A percentile compares a stretch with the other conserved stretches of the same genome.
These are phyloP conservation scores for Heliconius nattereri DNA, from an alignment of 1,140 invertebrate genomes.

Conservation along the genomic window DNA sequence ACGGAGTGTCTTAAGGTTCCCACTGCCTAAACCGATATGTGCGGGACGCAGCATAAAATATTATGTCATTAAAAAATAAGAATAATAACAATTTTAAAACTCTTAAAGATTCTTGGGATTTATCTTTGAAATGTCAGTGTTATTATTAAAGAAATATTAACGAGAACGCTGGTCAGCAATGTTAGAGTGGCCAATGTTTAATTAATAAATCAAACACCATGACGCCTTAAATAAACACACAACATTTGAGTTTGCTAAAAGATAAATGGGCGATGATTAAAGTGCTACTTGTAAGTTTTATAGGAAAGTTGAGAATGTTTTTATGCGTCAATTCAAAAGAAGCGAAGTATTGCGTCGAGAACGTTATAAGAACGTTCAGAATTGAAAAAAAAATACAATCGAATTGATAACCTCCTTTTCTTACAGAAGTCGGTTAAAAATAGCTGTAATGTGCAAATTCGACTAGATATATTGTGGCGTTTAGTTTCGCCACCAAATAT, in stretches of 20 bases:
- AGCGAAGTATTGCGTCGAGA: background rate
- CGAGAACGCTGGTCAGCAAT: background rate
- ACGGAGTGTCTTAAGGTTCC: too few species aligned
- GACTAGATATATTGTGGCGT: too few species aligned
- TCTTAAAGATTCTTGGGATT: background rate
- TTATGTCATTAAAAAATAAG: background rate
- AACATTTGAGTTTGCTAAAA: slow-evolving; percentile 20
- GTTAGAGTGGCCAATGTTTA: background rate
- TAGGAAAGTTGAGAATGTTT: background rate
- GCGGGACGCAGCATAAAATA: background rate
- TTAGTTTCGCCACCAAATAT: too few species aligned
- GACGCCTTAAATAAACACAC: slow-evolving; percentile 30
- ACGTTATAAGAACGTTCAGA: too few species aligned
- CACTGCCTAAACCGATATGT: too few species aligned
- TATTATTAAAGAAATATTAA: background rate
- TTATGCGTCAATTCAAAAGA: background rate
- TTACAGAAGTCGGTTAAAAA: too few species aligned
- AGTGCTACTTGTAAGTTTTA: slow-evolving; percentile 5
- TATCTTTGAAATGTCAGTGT: background rate
- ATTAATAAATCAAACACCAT: slow-evolving; percentile 29
- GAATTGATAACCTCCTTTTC: too few species aligned
- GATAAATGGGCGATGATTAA: slow-evolving; percentile 2
- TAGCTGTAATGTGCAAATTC: too few species aligned
- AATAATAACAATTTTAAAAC: background rate
- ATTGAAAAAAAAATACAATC: too few species aligned